These are phyloP conservation scores for Diorhabda elongata DNA, from an alignment of 1,140 invertebrate genomes.

Conservation along the genomic window DNA sequence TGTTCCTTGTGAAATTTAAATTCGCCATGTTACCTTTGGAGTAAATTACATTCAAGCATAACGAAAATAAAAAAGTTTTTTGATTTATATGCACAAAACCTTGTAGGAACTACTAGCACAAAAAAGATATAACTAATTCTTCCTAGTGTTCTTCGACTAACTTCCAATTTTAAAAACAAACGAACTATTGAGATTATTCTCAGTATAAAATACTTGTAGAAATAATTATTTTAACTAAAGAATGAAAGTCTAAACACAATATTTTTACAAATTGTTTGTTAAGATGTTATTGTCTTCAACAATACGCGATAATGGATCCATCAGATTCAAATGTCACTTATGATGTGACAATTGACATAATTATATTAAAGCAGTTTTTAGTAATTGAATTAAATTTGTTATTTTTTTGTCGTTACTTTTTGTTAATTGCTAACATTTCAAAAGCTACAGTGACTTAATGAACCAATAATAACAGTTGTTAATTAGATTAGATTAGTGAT, in stretches of 20 bases:
- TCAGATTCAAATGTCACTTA: conserved; percentile 16
- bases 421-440: too few relatives aligned
- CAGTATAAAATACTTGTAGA: conserved; percentile 11
- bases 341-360: background rate
- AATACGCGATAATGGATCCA: conserved; percentile 41
- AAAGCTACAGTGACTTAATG: too few relatives aligned
- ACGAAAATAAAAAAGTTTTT: conserved; percentile 29
- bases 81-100: conserved; percentile 24
- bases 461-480: too few relatives aligned
- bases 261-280: conserved; percentile 32
- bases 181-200: conserved; percentile 21
- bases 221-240: conserved; percentile 10
- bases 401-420: too few relatives aligned
- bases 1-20: conserved; percentile 52
- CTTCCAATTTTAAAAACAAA: conserved; percentile 30
- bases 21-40: conserved; percentile 49
- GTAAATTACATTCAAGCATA: conserved; percentile 38
- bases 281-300: conserved; percentile 46
- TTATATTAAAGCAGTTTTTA: too few relatives aligned
- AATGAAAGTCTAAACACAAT: conserved; percentile 28
- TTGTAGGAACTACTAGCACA: conserved; percentile 35
- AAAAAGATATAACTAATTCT: conserved; percentile 42
- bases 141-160: conserved; percentile 34
- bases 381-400: too few relatives aligned
- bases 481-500: too few relatives aligned